These are phyloP conservation scores for Argyrosomus japonicus DNA, from an alignment of 2,113 vertebrate genomes.

Conservation along the genomic window DNA sequence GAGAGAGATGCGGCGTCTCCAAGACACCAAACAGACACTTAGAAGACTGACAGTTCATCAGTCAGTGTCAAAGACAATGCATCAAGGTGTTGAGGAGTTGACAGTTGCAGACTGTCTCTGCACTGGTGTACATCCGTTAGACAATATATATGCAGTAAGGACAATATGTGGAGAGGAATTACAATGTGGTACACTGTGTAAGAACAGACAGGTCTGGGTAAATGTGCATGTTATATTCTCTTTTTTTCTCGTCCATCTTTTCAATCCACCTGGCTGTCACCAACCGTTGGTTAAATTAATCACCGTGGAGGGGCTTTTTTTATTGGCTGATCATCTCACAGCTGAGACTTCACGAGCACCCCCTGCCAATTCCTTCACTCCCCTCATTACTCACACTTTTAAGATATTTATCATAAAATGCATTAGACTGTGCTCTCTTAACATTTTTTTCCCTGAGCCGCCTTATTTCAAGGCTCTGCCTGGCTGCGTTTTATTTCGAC, in stretches of 20 bases:
- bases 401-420: slow-evolving; percentile 81
- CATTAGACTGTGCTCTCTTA: slow-evolving; percentile 76
- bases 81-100: neutral
- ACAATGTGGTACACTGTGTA: neutral
- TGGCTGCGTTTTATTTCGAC: slow-evolving; percentile 80
- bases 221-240: slow-evolving; percentile 9
- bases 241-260: slow-evolving; percentile 31
- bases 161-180: slow-evolving; percentile 7
- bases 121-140: neutral
- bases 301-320: slow-evolving; percentile 67
- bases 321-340: slow-evolving; percentile 75
- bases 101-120: neutral
- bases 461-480: slow-evolving; percentile 73
- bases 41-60: slow-evolving; percentile 32
- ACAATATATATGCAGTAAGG: slow-evolving; percentile 14
- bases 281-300: slow-evolving; percentile 75
- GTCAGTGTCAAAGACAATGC: slow-evolving; percentile 23
- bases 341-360: slow-evolving; percentile 67
- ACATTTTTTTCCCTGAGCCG: slow-evolving; percentile 48
- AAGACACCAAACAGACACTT: neutral
- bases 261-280: slow-evolving; percentile 60
- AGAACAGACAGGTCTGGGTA: neutral
- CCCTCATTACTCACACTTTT: slow-evolving; percentile 77
- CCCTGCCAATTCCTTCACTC: slow-evolving; percentile 53
- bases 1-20: neutral